A percentile compares a stretch with the other conserved stretches of the same genome.
Conservation (phyloP, 2,888 invertebrate species). For the Caenorhabditis macrosperma region DNA sequence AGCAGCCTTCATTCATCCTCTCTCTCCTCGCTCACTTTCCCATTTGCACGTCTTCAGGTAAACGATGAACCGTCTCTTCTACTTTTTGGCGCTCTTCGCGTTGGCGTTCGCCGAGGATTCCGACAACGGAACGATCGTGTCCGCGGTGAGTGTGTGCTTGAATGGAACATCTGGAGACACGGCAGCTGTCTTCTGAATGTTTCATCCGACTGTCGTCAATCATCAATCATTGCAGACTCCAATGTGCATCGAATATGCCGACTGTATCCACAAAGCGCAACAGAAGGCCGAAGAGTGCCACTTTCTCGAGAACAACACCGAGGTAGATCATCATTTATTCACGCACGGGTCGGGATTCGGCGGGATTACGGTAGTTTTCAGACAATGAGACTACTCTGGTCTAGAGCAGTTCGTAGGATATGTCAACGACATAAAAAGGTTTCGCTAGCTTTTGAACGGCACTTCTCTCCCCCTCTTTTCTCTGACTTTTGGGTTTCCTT, state of each 20-base stretch:
- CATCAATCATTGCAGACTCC: slow-evolving; percentile 58
- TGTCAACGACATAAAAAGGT: slow-evolving; percentile 38
- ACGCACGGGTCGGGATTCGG: background rate
- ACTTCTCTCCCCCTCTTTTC: slow-evolving; percentile 11
- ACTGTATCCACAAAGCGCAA: slow-evolving; percentile 60
- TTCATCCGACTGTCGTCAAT: background rate
- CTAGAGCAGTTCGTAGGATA: slow-evolving; percentile 54
- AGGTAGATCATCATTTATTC: slow-evolving; percentile 26
- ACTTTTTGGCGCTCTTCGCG: slow-evolving; percentile 34
- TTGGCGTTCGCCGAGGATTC: slow-evolving; percentile 41
- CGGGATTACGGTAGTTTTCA: slow-evolving; percentile 21
- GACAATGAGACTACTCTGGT: slow-evolving; percentile 58
- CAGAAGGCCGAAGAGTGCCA: slow-evolving; percentile 61
- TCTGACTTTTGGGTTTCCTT: slow-evolving; percentile 33
- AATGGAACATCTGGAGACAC: background rate
- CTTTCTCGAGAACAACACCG: slow-evolving; percentile 58
- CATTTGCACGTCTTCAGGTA: slow-evolving; percentile 23
- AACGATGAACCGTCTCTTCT: slow-evolving; percentile 48
- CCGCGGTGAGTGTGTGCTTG: slow-evolving; percentile 27
- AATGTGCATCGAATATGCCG: slow-evolving; percentile 62
- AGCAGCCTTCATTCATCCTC: slow-evolving; percentile 16
- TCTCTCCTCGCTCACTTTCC: background rate
- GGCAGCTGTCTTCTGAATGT: background rate
- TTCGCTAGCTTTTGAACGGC: background rate
- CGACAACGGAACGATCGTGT: slow-evolving; percentile 43